Evolutionary conservation across 2,113 vertebrate species (phyloP), one percentile per base, ranked within the genome.

Genomic region (Dermatemys mawii): DNA sequence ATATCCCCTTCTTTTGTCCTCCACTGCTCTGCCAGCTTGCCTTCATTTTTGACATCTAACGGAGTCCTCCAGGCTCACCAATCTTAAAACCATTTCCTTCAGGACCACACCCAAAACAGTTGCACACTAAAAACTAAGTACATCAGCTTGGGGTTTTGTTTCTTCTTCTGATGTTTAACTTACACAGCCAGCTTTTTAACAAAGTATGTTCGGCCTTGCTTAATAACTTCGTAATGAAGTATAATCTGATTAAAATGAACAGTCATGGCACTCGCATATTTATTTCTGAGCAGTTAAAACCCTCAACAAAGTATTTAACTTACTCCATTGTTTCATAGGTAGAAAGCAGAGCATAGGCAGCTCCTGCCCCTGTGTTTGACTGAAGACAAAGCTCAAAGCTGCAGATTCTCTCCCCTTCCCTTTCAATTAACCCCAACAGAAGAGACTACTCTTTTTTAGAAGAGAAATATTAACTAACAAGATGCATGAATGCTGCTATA

Each of bases 231-330:
- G 44, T 35, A 70, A 90, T 90, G 82, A 92, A 13, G 55, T 35
- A 73, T 22, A 91, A 54, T 51, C 22, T 41, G n/a, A 51, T 81
- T 81, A 41, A 50, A 91, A 51, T 73, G 89, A 94, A 90, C 63
- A 90, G 84, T 24, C 92, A 75, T 44, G 70, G 38, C 12, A 22
- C 38, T 73, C 38, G 44, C 67, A 41, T 12, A 22, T 73, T 93
- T 55, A 83, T 84, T 93, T 95, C 84, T 89, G 80, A 89, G 76
- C 86, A 96, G 83, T 83, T 91, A 94, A 82, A 90, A 94, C 81
- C 89, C 95, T 49, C 86, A 95, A 85, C 84, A 92, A 13, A 41
- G n/a, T 38, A 24, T 73, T 22, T 73, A 44, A 44, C 12, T 22
- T 38, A 22, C n/a, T 70, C 60, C 22, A 38, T 22, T 22, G n/a